These are phyloP conservation scores for Pinctada fucata DNA, from an alignment of 2,888 invertebrate species.

Conservation along the genomic window DNA sequence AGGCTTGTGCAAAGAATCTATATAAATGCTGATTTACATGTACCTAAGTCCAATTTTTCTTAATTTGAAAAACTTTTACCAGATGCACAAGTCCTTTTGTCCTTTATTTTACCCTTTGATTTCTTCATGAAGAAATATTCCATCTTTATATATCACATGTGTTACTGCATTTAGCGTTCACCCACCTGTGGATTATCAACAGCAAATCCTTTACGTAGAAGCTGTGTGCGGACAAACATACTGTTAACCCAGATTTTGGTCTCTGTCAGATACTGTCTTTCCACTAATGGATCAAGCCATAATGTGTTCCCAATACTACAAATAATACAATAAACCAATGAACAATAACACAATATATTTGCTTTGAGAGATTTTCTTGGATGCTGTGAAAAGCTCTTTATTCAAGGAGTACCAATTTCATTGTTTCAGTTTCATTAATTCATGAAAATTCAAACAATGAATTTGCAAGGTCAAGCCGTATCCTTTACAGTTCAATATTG, in stretches of 20 bases:
- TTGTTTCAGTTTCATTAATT: neutral
- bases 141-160: no score
- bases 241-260: constrained; percentile 79
- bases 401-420: neutral
- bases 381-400: neutral
- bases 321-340: constrained; percentile 68
- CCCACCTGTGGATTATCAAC: constrained; percentile 76
- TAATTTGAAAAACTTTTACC: no score
- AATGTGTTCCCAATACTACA: constrained; percentile 81
- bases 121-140: no score
- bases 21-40: no score
- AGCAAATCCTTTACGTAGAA: constrained; percentile 78
- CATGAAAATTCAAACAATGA: no score
- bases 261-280: constrained; percentile 79
- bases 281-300: constrained; percentile 83
- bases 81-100: no score
- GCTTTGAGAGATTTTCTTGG: neutral
- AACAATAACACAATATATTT: no score
- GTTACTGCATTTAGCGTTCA: neutral
- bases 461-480: no score
- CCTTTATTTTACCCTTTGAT: no score
- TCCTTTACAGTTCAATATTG: no score
- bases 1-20: no score
- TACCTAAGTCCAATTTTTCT: no score
- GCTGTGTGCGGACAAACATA: constrained; percentile 80